Evolutionary conservation across 2,113 vertebrate species (phyloP), one percentile per base, ranked within the genome.

Genomic region (Odontophorus gujanensis): DNA sequence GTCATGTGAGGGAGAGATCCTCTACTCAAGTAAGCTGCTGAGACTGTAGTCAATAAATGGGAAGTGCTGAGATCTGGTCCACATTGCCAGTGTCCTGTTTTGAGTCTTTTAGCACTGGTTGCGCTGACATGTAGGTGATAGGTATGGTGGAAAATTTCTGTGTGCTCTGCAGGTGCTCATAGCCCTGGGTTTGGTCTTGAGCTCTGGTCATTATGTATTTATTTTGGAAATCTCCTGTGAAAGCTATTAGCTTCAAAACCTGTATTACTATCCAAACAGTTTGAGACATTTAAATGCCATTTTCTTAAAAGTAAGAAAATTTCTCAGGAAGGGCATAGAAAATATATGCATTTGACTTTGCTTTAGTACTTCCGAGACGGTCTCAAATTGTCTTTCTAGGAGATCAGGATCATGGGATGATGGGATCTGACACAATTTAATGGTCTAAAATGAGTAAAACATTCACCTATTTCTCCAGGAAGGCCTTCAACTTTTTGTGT

Each of bases 231-330:
- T 38, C 30, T 81, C 59, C 25, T 81, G 89, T 61, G 30, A 63
- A 63, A 57, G 13, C 21, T 81, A 1, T 73, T 79, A 15, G 3
- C 26, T 90, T 19, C 48, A 51, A 47, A 85, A 83, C 1, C n/a
- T 55, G 10, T 30, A 26, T 5, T 34, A 25, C 24, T 62, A 17
- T 62, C 59, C 14, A 26, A 26, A 62, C 21, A 59, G 11, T 15
- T 38, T 12, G 55, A 51, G 25, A 76, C 63, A 57, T 6, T 78
- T 25, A 14, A 0, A 0, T 42, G 13, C 11, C 15, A 10, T 68
- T 85, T 90, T 72, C 45, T 75, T 83, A 16, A 57, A 92, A 53
- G 21, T 15, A 73, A 69, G n/a, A 66, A 53, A 34, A 85, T 6
- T 13, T 45, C 45, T 69, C 9, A 21, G 16, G 55, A 10, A 86